Evolutionary conservation across 2,888 invertebrate species (phyloP).

Genomic region (Schizotus pectinicornis): DNA sequence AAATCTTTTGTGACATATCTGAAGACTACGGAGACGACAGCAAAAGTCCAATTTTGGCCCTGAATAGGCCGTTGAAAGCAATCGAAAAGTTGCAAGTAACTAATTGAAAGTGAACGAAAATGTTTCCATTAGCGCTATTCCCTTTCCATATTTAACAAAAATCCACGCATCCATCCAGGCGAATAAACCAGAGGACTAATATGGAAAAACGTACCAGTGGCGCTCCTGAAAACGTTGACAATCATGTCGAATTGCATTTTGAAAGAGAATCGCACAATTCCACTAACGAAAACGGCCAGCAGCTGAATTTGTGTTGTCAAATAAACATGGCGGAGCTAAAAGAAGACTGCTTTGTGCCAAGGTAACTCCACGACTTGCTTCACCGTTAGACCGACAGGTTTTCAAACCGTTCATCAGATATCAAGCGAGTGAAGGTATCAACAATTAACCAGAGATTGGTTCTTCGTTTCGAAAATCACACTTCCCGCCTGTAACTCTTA

Average conservation of each 20-base stretch:
- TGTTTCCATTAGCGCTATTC: no score
- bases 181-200: no score
- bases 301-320: slow-evolving; percentile 26
- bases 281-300: slow-evolving; percentile 4
- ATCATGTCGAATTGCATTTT: slow-evolving; percentile 52
- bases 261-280: slow-evolving; percentile 8
- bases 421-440: neutral
- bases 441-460: neutral
- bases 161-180: no score
- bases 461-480: neutral
- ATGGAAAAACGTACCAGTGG: slow-evolving; percentile 40
- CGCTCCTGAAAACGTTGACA: slow-evolving; percentile 50
- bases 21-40: no score
- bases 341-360: slow-evolving; percentile 41
- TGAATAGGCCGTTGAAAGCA: no score
- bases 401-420: slow-evolving; percentile 26
- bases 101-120: no score
- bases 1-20: no score
- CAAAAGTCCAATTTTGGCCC: no score
- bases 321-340: slow-evolving; percentile 42
- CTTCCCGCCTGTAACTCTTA: neutral
- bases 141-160: slow-evolving; percentile 1
- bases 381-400: slow-evolving; percentile 41
- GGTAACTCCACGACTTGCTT: slow-evolving; percentile 39
- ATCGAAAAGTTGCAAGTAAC: no score